Percentiles rank a stretch among this genome's conserved stretches.
Evolutionary conservation across 2,797 vertebrate genomes (phyloP).

Genomic region (Peromyscus eremicus): DNA sequence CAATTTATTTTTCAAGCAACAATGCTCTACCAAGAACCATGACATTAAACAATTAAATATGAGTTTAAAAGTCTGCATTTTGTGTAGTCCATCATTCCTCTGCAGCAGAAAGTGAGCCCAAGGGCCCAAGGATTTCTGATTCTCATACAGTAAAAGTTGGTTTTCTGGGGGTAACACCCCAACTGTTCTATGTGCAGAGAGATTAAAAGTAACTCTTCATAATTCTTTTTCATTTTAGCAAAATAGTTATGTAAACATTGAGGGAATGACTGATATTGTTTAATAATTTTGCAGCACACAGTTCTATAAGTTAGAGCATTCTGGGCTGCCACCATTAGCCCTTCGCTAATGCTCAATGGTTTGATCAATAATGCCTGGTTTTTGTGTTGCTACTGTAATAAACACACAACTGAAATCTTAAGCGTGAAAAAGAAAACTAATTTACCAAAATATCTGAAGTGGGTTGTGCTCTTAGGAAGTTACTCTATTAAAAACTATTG

Average conservation of each 20-base stretch:
- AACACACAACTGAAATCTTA: not conserved
- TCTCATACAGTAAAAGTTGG: slow-evolving; percentile 73
- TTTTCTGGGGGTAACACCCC: slow-evolving; percentile 64
- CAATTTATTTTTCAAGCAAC: slow-evolving; percentile 99
- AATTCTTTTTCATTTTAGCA: not conserved
- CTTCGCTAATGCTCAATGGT: not conserved
- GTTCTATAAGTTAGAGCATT: not conserved
- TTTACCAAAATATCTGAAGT: not conserved
- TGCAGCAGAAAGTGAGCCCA: slow-evolving; percentile 82
- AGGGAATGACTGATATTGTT: slow-evolving; percentile 8
- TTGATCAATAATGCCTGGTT: slow-evolving; percentile 48
- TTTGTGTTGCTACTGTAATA: not conserved
- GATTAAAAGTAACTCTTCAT: not conserved
- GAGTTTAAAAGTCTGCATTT: slow-evolving; percentile 96
- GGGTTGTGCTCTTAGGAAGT: not conserved
- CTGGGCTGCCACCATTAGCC: not conserved
- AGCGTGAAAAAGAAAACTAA: not conserved
- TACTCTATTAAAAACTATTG: not conserved
- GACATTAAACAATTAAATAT: slow-evolving; percentile 98
- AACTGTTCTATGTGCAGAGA: slow-evolving; percentile 56
- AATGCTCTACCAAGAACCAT: slow-evolving; percentile 97
- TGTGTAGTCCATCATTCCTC: slow-evolving; percentile 94
- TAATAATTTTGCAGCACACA: not conserved
- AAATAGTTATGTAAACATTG: slow-evolving; percentile 33
- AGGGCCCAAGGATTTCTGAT: slow-evolving; percentile 82